Evolutionary conservation across 2,797 vertebrate species (phyloP).

Genomic region (Malacoctenus gilli): DNA sequence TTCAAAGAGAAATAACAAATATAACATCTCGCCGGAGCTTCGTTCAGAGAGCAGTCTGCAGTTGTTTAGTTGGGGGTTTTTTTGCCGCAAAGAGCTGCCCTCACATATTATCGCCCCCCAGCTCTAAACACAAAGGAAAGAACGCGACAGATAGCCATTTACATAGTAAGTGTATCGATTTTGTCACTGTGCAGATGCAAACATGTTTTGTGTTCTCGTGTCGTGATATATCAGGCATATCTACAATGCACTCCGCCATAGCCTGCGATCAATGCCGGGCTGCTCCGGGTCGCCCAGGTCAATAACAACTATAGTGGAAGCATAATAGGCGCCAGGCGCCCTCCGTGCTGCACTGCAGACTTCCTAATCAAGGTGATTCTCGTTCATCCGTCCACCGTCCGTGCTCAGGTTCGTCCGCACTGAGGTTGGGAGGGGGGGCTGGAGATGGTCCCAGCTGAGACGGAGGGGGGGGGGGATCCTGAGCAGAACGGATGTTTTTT

Average conservation of each 20-base stretch:
- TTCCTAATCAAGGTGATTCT: constrained; percentile 33
- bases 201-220: background rate
- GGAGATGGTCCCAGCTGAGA: background rate
- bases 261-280: constrained; percentile 4
- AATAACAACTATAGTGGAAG: constrained; percentile 6
- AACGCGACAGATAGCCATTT: background rate
- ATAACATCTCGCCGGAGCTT: too few species aligned
- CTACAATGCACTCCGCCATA: constrained; percentile 12
- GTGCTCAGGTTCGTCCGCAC: too few species aligned
- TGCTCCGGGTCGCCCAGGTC: constrained; percentile 2
- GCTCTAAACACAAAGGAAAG: constrained; percentile 8
- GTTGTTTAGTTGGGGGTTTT: too few species aligned
- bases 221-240: background rate
- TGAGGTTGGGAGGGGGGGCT: too few species aligned
- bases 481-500: constrained; percentile 6
- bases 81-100: too few species aligned
- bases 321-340: constrained; percentile 8
- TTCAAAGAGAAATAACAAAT: too few species aligned
- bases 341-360: constrained; percentile 21
- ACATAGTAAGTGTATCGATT: background rate
- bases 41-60: too few species aligned
- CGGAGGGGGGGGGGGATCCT: too few species aligned
- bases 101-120: background rate
- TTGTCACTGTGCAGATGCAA: background rate
- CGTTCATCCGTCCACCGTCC: background rate